A percentile compares a stretch with the other conserved stretches of the same genome.
These are phyloP conservation scores for Meteorus cinctellus DNA, from an alignment of 2,888 invertebrate genomes.

Conservation along the genomic window DNA sequence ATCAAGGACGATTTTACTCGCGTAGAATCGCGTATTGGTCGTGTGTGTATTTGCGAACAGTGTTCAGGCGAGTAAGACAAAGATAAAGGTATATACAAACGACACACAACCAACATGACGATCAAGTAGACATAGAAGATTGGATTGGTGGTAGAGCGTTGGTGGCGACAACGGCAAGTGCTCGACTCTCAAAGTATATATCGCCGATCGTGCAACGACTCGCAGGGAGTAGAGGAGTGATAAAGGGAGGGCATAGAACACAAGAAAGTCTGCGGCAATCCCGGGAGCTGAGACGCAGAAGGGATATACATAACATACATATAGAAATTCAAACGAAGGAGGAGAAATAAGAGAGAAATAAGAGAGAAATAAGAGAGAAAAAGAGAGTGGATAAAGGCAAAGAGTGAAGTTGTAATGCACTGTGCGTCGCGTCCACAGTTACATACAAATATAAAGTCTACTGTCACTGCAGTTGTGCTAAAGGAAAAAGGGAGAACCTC, in stretches of 20 bases:
- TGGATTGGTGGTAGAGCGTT: slow-evolving; percentile 36
- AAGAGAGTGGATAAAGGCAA: slow-evolving; percentile 27
- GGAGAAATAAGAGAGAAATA: slow-evolving; percentile 12
- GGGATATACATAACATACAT: slow-evolving; percentile 9
- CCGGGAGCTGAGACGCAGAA: slow-evolving; percentile 5
- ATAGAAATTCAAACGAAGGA: neutral
- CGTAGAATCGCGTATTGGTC: slow-evolving; percentile 43
- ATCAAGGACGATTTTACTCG: slow-evolving; percentile 72
- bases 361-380: slow-evolving; percentile 28
- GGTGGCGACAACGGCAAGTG: slow-evolving; percentile 35
- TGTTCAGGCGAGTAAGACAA: neutral
- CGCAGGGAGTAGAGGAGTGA: neutral
- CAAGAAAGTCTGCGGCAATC: slow-evolving; percentile 35
- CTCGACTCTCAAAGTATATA: slow-evolving; percentile 12
- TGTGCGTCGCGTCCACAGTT: slow-evolving; percentile 40
- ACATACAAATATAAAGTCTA: slow-evolving; percentile 9
- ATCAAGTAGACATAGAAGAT: slow-evolving; percentile 26
- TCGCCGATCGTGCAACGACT: slow-evolving; percentile 13
- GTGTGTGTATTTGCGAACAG: slow-evolving; percentile 11
- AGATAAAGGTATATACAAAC: neutral
- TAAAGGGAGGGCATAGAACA: slow-evolving; percentile 11
- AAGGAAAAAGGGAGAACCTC: slow-evolving; percentile 49
- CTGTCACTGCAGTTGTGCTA: slow-evolving; percentile 20
- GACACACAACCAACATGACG: neutral
- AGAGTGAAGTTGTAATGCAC: slow-evolving; percentile 62